A percentile compares a stretch with the other conserved stretches of the same genome.
Evolutionary conservation across 2,888 invertebrate species (phyloP).

Genomic region (Eilema caniola): DNA sequence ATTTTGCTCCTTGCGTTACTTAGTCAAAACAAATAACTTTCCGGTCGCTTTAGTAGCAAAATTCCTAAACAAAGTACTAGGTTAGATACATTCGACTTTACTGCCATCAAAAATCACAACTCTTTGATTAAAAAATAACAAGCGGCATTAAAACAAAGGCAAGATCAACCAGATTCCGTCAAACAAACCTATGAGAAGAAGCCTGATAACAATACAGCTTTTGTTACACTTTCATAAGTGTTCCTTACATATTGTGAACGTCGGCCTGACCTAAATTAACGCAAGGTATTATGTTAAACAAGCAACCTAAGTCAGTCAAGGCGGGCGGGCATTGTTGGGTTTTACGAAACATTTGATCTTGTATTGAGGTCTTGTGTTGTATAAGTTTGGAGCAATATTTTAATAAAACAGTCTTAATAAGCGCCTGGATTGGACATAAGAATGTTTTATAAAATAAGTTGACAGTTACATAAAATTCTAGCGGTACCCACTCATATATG

Average conservation of each 20-base stretch:
- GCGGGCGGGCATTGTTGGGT: conserved; percentile 39
- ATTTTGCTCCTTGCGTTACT: background rate
- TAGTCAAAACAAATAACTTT: background rate
- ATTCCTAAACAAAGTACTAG: background rate
- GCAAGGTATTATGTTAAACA: conserved; percentile 52
- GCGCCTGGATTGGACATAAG: background rate
- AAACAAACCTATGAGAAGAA: conserved; percentile 46
- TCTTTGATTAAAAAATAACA: conserved; percentile 22
- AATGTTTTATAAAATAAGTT: background rate
- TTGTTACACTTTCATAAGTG: conserved; percentile 57
- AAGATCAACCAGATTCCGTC: conserved; percentile 29
- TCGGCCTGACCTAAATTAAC: conserved; percentile 49
- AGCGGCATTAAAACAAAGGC: conserved; percentile 33
- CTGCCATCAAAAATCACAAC: background rate
- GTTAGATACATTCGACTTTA: background rate
- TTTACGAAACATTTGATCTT: conserved; percentile 43
- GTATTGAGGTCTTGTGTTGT: conserved; percentile 32
- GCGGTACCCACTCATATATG: too few species aligned
- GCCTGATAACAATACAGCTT: conserved; percentile 49
- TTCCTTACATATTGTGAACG: conserved; percentile 45
- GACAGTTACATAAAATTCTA: too few species aligned
- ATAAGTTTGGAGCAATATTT: conserved; percentile 27
- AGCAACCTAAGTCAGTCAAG: conserved; percentile 36
- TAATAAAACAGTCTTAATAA: background rate
- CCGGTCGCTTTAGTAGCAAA: background rate